Evolutionary conservation across 2,888 invertebrate species (phyloP).

Genomic region (Drosophila tripunctata): DNA sequence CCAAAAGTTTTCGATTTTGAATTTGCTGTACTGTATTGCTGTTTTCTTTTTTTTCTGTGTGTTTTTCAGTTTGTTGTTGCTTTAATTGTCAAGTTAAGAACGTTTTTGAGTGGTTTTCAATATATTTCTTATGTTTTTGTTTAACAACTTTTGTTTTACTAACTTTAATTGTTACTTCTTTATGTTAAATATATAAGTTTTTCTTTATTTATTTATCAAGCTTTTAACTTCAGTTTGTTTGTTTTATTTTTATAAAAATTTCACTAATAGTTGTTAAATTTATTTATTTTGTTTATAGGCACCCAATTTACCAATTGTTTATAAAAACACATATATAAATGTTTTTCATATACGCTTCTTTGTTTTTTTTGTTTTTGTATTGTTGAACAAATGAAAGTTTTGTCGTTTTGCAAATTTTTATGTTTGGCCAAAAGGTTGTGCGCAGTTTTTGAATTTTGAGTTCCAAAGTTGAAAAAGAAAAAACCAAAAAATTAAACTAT

Average conservation of each 20-base stretch:
- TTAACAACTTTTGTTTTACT: too few species aligned
- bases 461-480: constrained; percentile 32
- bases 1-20: constrained; percentile 73
- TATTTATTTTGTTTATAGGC: constrained; percentile 81
- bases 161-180: constrained; percentile 52
- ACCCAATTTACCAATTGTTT: constrained; percentile 83
- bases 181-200: constrained; percentile 70
- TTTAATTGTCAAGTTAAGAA: constrained; percentile 76
- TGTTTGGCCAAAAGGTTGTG: constrained; percentile 48
- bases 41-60: constrained; percentile 24
- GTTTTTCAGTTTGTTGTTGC: constrained; percentile 34
- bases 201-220: constrained; percentile 19
- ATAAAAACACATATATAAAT: too few species aligned
- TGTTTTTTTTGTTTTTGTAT: constrained; percentile 13
- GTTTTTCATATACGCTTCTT: too few species aligned
- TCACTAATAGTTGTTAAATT: constrained; percentile 80
- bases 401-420: too few species aligned
- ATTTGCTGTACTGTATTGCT: constrained; percentile 48
- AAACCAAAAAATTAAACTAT: constrained; percentile 23
- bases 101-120: constrained; percentile 84
- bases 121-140: constrained; percentile 46
- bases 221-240: constrained; percentile 28
- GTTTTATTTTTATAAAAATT: constrained; percentile 82
- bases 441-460: constrained; percentile 55
- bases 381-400: constrained; percentile 35